Evolutionary conservation across 92 coral and sea anemone species (phyloP), one percentile per base, ranked within the genome.

Genomic region (Ricordea florida): DNA sequence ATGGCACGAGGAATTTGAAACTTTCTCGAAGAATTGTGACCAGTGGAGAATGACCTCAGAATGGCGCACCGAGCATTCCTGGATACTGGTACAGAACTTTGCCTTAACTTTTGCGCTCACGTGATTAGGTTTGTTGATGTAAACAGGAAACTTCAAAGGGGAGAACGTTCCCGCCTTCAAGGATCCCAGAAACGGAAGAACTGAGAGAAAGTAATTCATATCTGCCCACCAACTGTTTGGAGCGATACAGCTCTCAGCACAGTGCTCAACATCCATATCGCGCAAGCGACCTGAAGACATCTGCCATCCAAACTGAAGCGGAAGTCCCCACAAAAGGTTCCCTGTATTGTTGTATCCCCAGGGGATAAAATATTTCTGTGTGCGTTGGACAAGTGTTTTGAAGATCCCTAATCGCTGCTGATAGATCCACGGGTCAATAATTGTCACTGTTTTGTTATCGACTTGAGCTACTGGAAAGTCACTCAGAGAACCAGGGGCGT

Each of bases 141-240:
- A 10, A 1, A 90, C 66, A 3, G 87, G 87, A 48, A 66, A 30
- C 55, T 77, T 56, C 7, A 65, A 21, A 0, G 83, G 79, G 2
- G 74, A 10, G n/a, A 90, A 40, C n/a, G 79, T 41, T 2, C 93
- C 97, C 33, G 92, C 78, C 32, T 90, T 73, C 63, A 90, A 59
- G 25, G 97, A 92, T 0, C 97, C 92, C 6, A 90, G 84, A 51
- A 90, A 87, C 16, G 97, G 97, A 21, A 90, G 80, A 20, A 79
- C 84, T 8, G 97, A 90, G 62, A 90, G 82, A 55, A 42, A 90
- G 25, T 87, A 90, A 40, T 90, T 90, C 97, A 90, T 90, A 57
- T 87, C 90, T 14, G 92, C 97, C 97, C 97, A 90, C 97, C 97
- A 90, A 63, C 97, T 90, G 41, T 59, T 69, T 5, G 97, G 87